These are phyloP conservation scores for Ormyrus rosae DNA, from an alignment of 2,888 invertebrate genomes.

Conservation along the genomic window DNA sequence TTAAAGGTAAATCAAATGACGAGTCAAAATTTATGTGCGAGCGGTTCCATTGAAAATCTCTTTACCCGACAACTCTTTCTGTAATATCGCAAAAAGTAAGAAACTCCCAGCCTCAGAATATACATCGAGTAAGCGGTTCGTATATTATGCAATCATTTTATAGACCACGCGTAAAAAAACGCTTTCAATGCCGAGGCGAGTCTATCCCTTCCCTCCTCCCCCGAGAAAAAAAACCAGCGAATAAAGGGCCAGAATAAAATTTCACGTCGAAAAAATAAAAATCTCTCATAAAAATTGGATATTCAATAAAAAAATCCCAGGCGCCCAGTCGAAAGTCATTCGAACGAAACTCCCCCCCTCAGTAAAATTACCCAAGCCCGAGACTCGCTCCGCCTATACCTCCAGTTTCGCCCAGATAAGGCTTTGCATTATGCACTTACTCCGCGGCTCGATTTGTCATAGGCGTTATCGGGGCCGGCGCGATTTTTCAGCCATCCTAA, in stretches of 20 bases:
- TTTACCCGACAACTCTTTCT: not conserved
- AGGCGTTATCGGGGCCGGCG: not conserved
- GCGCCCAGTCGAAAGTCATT: no score
- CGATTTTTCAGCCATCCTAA: slow-evolving; percentile 37
- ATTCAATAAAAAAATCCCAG: slow-evolving; percentile 27
- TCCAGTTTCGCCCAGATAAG: not conserved
- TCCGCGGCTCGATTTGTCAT: slow-evolving; percentile 30
- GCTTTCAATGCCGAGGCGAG: not conserved
- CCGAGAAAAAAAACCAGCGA: not conserved
- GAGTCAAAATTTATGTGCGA: no score
- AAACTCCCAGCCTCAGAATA: no score
- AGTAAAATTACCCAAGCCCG: no score
- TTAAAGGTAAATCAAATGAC: no score
- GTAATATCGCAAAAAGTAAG: no score
- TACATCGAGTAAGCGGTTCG: not conserved
- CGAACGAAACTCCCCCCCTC: no score
- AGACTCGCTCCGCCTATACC: no score
- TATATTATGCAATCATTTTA: slow-evolving; percentile 27
- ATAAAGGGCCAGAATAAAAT: slow-evolving; percentile 11
- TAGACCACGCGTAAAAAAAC: slow-evolving; percentile 8
- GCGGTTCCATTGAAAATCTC: not conserved
- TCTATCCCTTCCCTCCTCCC: no score
- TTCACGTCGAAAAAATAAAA: not conserved
- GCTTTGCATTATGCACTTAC: slow-evolving; percentile 14
- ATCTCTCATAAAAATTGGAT: slow-evolving; percentile 16